These are phyloP conservation scores for Piscicola geometra DNA, from an alignment of 2,888 invertebrate species.

Conservation along the genomic window DNA sequence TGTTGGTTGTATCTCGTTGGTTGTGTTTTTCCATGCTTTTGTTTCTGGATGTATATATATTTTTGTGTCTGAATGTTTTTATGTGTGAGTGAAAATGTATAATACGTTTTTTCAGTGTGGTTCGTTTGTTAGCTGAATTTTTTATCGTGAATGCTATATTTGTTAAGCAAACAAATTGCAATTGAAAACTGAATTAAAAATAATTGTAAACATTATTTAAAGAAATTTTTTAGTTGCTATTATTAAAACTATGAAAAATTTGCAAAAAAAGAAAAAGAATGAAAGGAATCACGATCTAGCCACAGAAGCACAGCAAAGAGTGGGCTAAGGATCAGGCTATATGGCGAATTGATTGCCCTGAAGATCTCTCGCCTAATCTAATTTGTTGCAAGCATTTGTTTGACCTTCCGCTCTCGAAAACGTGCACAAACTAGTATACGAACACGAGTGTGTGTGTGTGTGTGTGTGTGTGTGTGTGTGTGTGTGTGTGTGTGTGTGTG, in stretches of 20 bases:
- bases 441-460: background rate
- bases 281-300: no score
- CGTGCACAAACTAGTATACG: background rate
- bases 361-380: conserved; percentile 16
- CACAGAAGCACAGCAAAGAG: background rate
- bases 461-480: background rate
- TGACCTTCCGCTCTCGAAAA: background rate
- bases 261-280: background rate
- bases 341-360: conserved; percentile 13
- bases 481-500: background rate
- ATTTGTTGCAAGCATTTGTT: conserved; percentile 3
- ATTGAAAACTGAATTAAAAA: no score
- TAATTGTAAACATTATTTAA: background rate
- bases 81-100: background rate
- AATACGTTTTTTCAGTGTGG: background rate
- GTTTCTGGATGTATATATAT: background rate
- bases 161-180: no score
- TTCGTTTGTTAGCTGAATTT: background rate
- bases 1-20: background rate
- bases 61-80: conserved; percentile 1
- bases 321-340: conserved; percentile 2
- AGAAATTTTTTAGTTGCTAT: background rate
- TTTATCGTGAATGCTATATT: no score
- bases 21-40: background rate
- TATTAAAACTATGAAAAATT: no score